Conservation (phyloP, 2,797 vertebrate genomes). For the Notamacropus eugenii region DNA sequence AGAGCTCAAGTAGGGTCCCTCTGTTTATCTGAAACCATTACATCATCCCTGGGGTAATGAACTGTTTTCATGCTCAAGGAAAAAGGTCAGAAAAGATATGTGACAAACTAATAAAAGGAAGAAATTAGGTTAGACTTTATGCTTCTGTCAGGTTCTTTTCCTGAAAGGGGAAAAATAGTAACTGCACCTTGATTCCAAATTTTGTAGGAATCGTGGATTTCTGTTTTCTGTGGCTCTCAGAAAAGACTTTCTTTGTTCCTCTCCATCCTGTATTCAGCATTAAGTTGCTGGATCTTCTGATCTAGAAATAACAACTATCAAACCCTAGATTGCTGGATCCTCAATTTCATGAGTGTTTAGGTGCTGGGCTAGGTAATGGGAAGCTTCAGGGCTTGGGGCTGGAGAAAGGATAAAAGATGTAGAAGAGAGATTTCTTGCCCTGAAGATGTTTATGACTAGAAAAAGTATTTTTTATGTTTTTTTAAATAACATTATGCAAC, state of each 20-base stretch:
- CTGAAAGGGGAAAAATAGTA: not conserved
- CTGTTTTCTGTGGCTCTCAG: not conserved
- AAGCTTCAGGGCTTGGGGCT: not conserved
- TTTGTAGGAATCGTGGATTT: not conserved
- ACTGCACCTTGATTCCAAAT: not conserved
- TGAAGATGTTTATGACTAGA: not conserved
- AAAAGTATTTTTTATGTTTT: not conserved
- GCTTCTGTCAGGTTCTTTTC: not conserved
- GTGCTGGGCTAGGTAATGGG: not conserved
- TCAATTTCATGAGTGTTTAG: not conserved
- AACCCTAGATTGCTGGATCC: not conserved
- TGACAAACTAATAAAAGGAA: not conserved
- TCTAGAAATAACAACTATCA: not conserved
- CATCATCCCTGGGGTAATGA: not conserved
- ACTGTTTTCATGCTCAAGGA: fast-evolving
- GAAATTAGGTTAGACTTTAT: not conserved
- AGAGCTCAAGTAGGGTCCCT: not conserved
- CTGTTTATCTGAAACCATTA: not conserved
- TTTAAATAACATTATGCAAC: not conserved
- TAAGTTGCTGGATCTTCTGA: not conserved
- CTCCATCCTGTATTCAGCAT: not conserved
- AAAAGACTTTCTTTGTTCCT: not conserved
- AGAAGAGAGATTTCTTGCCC: not conserved
- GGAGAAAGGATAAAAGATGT: not conserved
- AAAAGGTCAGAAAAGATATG: not conserved